Evolutionary conservation across 2,797 vertebrate species (phyloP), one percentile per base, ranked within the genome.

Genomic region (Enteromius thamalakanensis): DNA sequence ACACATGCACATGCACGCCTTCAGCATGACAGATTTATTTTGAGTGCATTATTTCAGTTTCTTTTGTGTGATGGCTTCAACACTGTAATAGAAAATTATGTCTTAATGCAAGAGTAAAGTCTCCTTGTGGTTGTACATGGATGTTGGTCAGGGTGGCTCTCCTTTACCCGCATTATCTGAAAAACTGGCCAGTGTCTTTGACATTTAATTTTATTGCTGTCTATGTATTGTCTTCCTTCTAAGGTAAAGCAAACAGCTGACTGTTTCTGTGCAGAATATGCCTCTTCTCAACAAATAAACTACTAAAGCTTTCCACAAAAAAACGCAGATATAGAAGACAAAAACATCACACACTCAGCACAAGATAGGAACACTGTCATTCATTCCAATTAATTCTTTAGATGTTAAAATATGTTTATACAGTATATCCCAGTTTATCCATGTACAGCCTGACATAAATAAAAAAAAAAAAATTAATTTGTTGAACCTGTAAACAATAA

Each of bases 221-320:
- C 32, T 76, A 58, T 76, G 6, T 76, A 60, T 58, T 76, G 12
- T 76, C 21, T 40, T 75, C 19, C 11, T n/a, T 55, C 3, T 3
- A 3, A 55, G 49, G 34, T 26, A 76, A 60, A 76, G 74, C 53
- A 58, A 76, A 76, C 32, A n/a, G 42, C 34, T 60, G 34, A 58
- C 53, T 76, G 34, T 58, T 76, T 76, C 53, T 76, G 74, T 42
- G 74, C 74, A 60, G 53, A 76, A 76, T 60, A 60, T 76, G 42
- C 74, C 8, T 60, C 34, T 76, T 21, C 74, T 76, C 37, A 58
- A 26, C 74, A 76, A 76, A 76, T 60, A 60, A 60, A 60, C 74
- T 42, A 26, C 53, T 76, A 17, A 76, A 76, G 34, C 53, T 42
- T 53, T 76, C 34, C 53, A 40, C 51, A 40, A 58, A 76, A 55